phyloP scores from a whole-genome alignment of 2,888 invertebrate species.

The Schizotus pectinicornis region DNA sequence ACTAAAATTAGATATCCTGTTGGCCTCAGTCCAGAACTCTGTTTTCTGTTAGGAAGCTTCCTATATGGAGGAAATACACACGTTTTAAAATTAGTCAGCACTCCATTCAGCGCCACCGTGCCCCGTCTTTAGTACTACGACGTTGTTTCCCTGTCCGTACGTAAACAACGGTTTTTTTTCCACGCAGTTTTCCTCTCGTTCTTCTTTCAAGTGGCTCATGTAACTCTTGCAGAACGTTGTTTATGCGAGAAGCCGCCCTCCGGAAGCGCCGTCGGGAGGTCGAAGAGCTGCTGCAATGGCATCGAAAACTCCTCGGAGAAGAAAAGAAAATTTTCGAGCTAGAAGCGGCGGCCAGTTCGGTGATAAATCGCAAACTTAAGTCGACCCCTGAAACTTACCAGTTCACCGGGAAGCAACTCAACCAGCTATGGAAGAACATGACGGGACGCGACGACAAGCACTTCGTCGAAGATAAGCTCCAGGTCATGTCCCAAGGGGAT shows the following conservation, averaged over 20 bases:
- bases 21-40: conserved; percentile 52
- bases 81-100: conserved; percentile 53
- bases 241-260: conserved; percentile 60
- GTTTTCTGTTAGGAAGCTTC: conserved; percentile 53
- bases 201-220: not conserved
- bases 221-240: conserved; percentile 51
- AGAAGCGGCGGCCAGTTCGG: conserved; percentile 56
- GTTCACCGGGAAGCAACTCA: conserved; percentile 55
- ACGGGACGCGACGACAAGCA: conserved; percentile 56
- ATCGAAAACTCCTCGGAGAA: conserved; percentile 62
- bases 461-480: conserved; percentile 53
- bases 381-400: conserved; percentile 18
- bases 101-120: conserved; percentile 40
- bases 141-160: not conserved
- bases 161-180: not conserved
- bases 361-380: conserved; percentile 46
- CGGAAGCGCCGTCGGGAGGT: conserved; percentile 59
- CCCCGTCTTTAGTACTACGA: conserved; percentile 5
- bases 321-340: conserved; percentile 61
- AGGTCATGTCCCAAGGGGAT: conserved; percentile 56
- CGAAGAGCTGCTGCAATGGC: conserved; percentile 62
- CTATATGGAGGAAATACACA: conserved; percentile 50
- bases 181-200: conserved; percentile 1
- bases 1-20: conserved; percentile 59
- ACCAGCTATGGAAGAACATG: conserved; percentile 59